Evolutionary conservation across 1,140 invertebrate genomes (phyloP).

Genomic region (Zeugodacus cucurbitae): DNA sequence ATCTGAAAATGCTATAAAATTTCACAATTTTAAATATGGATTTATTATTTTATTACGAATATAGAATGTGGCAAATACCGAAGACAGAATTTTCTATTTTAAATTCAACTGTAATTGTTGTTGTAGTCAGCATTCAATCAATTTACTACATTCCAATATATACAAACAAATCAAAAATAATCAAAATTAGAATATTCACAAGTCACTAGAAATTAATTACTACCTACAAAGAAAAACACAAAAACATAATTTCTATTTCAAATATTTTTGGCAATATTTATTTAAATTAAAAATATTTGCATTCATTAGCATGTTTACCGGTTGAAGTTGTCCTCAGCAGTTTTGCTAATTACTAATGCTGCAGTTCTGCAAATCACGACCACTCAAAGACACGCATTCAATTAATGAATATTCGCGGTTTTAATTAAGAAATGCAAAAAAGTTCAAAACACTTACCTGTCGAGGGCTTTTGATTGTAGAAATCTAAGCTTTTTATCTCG

Average conservation of each 20-base stretch:
- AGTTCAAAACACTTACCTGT: constrained; percentile 53
- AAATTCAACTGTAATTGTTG: background rate
- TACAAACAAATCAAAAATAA: no score
- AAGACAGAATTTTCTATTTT: background rate
- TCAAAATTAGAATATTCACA: background rate
- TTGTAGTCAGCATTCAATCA: background rate
- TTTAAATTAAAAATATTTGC: background rate
- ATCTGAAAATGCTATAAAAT: background rate
- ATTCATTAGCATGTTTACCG: background rate
- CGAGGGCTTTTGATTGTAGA: constrained; percentile 64
- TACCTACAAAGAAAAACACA: background rate
- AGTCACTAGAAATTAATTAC: background rate
- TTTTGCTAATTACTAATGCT: background rate
- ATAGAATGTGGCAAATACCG: background rate
- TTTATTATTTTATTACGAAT: background rate
- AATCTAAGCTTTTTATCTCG: constrained; percentile 72
- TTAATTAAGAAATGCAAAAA: background rate
- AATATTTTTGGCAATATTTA: background rate
- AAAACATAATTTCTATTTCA: background rate
- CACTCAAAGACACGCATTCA: background rate
- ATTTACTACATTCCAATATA: background rate
- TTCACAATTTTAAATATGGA: background rate
- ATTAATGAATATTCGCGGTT: background rate
- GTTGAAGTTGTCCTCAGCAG: background rate
- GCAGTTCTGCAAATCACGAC: background rate